These are phyloP conservation scores for Dipodomys ordii DNA, from an alignment of 2,113 vertebrate species.

Conservation along the genomic window DNA sequence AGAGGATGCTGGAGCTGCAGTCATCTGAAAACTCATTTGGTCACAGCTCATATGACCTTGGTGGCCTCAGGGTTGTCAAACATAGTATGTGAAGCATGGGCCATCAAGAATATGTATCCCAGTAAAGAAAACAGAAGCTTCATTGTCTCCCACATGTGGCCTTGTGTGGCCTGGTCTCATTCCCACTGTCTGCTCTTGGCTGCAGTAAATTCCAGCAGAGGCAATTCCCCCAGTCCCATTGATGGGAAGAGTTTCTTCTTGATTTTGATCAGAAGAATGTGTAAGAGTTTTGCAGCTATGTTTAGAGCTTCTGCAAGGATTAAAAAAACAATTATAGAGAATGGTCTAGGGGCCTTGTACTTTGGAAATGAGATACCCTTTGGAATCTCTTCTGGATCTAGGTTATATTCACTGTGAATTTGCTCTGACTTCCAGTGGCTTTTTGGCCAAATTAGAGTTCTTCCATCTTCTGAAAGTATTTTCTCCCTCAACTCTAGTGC, in stretches of 20 bases:
- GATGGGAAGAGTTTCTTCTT: not conserved
- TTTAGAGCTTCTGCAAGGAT: not conserved
- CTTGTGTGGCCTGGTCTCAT: not conserved
- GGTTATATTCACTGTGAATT: not conserved
- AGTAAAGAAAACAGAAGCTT: not conserved
- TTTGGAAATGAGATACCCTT: not conserved
- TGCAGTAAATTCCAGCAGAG: not conserved
- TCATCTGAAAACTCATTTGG: not conserved
- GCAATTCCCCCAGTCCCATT: no score
- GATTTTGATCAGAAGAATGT: not conserved
- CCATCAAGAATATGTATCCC: rapidly evolving
- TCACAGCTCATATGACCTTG: not conserved
- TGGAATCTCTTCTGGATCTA: not conserved
- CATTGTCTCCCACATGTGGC: not conserved
- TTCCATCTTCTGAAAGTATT: constrained; percentile 1
- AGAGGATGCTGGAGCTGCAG: not conserved
- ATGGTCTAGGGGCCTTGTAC: not conserved
- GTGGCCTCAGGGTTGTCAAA: not conserved
- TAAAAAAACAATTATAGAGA: not conserved
- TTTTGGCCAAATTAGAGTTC: not conserved
- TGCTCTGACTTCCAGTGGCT: not conserved
- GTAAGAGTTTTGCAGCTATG: not conserved
- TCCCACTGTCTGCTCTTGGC: not conserved
- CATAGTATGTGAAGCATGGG: not conserved
- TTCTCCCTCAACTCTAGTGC: not conserved